These are phyloP conservation scores for Epistrophe grossulariae DNA, from an alignment of 2,888 invertebrate species.

Conservation along the genomic window DNA sequence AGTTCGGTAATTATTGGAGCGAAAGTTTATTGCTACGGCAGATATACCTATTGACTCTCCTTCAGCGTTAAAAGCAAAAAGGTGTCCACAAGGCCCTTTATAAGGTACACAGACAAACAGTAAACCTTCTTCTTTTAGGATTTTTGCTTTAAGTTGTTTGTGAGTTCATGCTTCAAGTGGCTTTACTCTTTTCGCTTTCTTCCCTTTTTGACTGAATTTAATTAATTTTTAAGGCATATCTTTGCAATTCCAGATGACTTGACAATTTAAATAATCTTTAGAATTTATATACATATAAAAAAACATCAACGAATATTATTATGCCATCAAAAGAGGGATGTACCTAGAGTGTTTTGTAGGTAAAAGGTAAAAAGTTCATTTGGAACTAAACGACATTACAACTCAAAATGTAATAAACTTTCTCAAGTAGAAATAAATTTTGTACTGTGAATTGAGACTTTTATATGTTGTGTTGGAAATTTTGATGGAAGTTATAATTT, in stretches of 20 bases:
- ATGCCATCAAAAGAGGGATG: conserved; percentile 14
- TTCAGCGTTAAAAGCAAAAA: background rate
- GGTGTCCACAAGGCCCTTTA: conserved; percentile 17
- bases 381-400: conserved; percentile 13
- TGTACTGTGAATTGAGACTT: background rate
- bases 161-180: conserved; percentile 2
- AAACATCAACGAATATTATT: conserved; percentile 23
- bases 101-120: too few relatives aligned
- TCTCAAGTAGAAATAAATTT: conserved; percentile 20
- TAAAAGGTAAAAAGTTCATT: conserved; percentile 23
- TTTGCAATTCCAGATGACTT: conserved; percentile 50
- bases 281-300: conserved; percentile 6
- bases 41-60: background rate
- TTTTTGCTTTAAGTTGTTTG: background rate
- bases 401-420: conserved; percentile 47
- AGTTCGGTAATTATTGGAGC: conserved; percentile 56
- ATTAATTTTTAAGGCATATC: conserved; percentile 37
- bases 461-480: background rate
- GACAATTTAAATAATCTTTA: conserved; percentile 41
- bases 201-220: conserved; percentile 31
- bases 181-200: background rate
- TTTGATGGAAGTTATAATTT: background rate
- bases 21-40: conserved; percentile 36
- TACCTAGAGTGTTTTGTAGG: background rate
- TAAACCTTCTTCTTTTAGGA: conserved; percentile 6